A percentile compares a stretch with the other conserved stretches of the same genome.
phyloP scores from a whole-genome alignment of 2,888 invertebrate genomes.

The Meiosimyza platycephala region DNA sequence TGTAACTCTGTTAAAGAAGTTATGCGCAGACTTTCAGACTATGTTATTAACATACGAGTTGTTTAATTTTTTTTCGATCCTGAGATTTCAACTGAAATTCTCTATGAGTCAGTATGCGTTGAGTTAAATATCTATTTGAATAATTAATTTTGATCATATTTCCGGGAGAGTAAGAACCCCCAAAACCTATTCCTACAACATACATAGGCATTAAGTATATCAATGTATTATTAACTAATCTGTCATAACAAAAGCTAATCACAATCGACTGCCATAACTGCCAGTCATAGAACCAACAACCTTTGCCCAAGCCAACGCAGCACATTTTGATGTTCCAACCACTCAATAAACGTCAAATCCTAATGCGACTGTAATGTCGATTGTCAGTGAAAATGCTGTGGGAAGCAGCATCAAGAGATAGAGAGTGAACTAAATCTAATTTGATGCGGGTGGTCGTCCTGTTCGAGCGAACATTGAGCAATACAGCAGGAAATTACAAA shows the following conservation, averaged over 20 bases:
- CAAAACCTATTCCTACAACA: too few relatives aligned
- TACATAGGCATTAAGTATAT: too few relatives aligned
- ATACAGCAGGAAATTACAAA: neutral
- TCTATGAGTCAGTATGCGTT: too few relatives aligned
- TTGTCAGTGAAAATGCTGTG: constrained; percentile 22
- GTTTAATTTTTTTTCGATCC: too few relatives aligned
- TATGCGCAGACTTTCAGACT: too few relatives aligned
- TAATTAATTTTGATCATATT: too few relatives aligned
- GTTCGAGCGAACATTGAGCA: neutral
- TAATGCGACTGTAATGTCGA: constrained; percentile 35
- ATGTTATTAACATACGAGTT: too few relatives aligned
- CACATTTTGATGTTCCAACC: neutral
- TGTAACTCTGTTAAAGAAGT: too few relatives aligned
- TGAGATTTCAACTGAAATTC: too few relatives aligned
- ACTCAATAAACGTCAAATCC: constrained; percentile 37
- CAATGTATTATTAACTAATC: constrained; percentile 1
- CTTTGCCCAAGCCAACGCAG: neutral
- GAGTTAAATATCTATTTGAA: too few relatives aligned
- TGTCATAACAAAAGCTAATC: constrained; percentile 24
- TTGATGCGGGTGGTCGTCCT: neutral
- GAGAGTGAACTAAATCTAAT: neutral
- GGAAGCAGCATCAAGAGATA: neutral
- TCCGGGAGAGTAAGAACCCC: too few relatives aligned
- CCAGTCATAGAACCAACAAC: neutral
- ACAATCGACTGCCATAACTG: constrained; percentile 2